phyloP scores from a whole-genome alignment of 2,888 invertebrate species.

The Chrysodeixis includens region DNA sequence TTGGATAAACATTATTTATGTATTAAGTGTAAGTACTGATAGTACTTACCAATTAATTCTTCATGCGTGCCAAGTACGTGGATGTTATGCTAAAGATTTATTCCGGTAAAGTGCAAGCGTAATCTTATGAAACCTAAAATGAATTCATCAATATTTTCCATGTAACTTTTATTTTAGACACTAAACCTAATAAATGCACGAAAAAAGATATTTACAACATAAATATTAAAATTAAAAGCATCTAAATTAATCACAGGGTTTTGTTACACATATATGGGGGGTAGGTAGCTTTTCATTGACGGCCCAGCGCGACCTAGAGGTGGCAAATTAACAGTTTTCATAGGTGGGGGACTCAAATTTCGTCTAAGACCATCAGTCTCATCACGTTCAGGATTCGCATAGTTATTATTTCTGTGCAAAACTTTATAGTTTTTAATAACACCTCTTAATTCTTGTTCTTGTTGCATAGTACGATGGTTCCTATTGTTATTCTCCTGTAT shows the following conservation, averaged over 20 bases:
- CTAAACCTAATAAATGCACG: conserved; percentile 81
- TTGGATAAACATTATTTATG: too few relatives aligned
- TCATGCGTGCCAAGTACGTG: too few relatives aligned
- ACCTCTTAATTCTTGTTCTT: conserved; percentile 77
- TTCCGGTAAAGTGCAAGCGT: not conserved
- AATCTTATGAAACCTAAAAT: not conserved
- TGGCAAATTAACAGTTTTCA: conserved; percentile 74
- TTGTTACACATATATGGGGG: conserved; percentile 77
- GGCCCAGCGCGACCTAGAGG: conserved; percentile 85
- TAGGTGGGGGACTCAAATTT: conserved; percentile 71
- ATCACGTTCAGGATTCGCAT: conserved; percentile 64
- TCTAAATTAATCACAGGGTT: conserved; percentile 73
- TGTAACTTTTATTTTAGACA: conserved; percentile 33
- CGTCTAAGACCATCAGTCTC: conserved; percentile 65
- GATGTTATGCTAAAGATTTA: not conserved
- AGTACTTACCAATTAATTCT: too few relatives aligned
- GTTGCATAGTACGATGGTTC: conserved; percentile 65
- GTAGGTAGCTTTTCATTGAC: conserved; percentile 81
- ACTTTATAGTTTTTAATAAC: conserved; percentile 85
- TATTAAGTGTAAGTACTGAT: too few relatives aligned
- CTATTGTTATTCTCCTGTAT: conserved; percentile 56
- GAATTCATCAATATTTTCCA: not conserved
- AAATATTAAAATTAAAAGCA: conserved; percentile 34
- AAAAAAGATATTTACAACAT: conserved; percentile 74
- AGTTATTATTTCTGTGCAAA: conserved; percentile 77